Base-by-base conservation (phyloP, 2,888 invertebrate species). In the Cryptocheilus praepositus region DNA sequence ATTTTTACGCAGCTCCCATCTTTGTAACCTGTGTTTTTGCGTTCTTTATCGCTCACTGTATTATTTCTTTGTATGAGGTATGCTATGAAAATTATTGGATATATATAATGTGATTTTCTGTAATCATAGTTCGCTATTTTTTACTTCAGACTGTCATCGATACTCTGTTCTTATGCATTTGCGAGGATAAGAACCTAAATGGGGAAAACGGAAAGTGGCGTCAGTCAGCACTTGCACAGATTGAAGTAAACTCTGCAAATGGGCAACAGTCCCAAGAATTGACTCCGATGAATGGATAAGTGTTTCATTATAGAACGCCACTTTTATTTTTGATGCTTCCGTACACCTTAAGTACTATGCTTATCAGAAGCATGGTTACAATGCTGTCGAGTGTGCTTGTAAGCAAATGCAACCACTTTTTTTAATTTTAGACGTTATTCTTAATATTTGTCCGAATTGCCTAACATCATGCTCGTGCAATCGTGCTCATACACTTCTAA, bases 51-150 rank as follows among this genome's bases (percentile, higher is more conserved):
- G 95, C 98, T 7, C 97, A 98, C 86, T 96, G 96, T 88, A 95
- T 98, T 70, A 92, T 98, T 62, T 97, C 97, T 5, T 91, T 98
- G 3, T 98, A 97, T 85, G 98, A 98, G 94, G 97, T 97, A 22
- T 0, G 36, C 13, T 16, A 19, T 21, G 8, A 36, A 36, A 28
- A 36, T 25, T 16, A 43, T 44, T 54, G 19, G 13, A 51, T 28
- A 4, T 15, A 52, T n/a, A 19, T 22, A 8, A 15, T 44, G 45
- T 25, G 19, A 49, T 16, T 57, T 21, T 3, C 19, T 55, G 69
- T 54, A 44, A 68, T 64, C 64, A 52, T 74, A 36, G 22, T 45
- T 19, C 16, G 2, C 22, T 28, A 21, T 62, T 15, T 0, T 21
- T 64, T 73, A 71, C 89, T 90, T 46, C 88, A 98, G 96, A 97